Percentiles rank a stretch among this genome's conserved stretches.
Conservation (phyloP, 2,888 invertebrate species). For the Dryococelus australis region DNA sequence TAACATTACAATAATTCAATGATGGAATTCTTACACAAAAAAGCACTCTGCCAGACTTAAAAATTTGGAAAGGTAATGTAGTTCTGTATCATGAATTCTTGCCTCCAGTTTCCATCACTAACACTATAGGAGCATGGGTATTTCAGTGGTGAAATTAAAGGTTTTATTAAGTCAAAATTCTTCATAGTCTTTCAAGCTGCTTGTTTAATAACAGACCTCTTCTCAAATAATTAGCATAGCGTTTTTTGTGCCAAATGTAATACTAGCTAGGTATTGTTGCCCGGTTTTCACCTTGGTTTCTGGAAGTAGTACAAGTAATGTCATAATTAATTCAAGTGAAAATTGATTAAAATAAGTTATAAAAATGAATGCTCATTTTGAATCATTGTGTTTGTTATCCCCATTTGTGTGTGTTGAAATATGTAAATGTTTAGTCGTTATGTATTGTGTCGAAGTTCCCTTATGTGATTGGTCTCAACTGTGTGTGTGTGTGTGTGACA, state of each 20-base stretch:
- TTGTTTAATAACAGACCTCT: background rate
- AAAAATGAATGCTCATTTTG: background rate
- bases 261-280: background rate
- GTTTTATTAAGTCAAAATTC: no score
- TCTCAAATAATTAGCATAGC: background rate
- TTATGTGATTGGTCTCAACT: background rate
- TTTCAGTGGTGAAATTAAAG: no score
- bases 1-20: no score
- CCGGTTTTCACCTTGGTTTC: background rate
- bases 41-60: no score
- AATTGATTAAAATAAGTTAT: background rate
- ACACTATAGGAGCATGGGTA: no score
- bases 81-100: no score
- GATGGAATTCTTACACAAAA: no score
- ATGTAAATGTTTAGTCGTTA: slow-evolving; percentile 16
- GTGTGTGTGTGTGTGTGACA: slow-evolving; percentile 7
- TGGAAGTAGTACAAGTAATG: background rate
- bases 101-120: no score
- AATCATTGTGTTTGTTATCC: background rate
- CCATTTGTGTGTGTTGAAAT: background rate
- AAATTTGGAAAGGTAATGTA: no score
- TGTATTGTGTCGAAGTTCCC: background rate
- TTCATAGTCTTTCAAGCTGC: background rate
- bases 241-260: background rate
- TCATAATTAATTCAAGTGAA: background rate